Evolutionary conservation across 2,797 vertebrate species (phyloP).

Genomic region (Pempheris klunzingeri): DNA sequence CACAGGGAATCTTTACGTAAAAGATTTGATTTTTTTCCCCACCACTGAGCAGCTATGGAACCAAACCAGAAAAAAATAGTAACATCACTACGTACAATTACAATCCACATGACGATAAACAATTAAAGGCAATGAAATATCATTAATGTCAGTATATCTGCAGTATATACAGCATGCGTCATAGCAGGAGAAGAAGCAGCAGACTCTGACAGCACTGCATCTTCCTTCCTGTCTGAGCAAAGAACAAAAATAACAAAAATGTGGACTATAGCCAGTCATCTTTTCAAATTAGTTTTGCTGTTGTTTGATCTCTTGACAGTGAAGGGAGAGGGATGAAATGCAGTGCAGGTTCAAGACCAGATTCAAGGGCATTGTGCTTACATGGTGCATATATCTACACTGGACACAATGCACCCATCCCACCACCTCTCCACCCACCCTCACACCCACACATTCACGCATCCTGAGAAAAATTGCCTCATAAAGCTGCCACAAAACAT

Average conservation of each 20-base stretch:
- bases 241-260: conserved; percentile 43
- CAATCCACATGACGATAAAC: background rate
- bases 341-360: conserved; percentile 62
- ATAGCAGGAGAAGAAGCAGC: conserved; percentile 9
- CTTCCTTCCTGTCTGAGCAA: background rate
- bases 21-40: background rate
- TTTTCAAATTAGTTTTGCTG: conserved; percentile 41
- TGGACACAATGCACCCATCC: conserved; percentile 40
- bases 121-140: conserved; percentile 2
- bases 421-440: conserved; percentile 22
- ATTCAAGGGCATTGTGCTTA: conserved; percentile 70
- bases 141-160: background rate
- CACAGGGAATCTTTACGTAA: no score
- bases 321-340: conserved; percentile 52
- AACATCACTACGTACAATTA: background rate
- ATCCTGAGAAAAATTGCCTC: conserved; percentile 64
- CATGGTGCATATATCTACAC: conserved; percentile 53
- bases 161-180: background rate
- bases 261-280: conserved; percentile 26
- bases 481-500: conserved; percentile 70
- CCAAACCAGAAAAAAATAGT: background rate
- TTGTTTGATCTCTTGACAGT: conserved; percentile 61
- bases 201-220: background rate
- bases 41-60: background rate
- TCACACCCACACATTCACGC: conserved; percentile 39